phyloP scores from a whole-genome alignment of 2,113 vertebrate species.

The Atlantisia rogersi region DNA sequence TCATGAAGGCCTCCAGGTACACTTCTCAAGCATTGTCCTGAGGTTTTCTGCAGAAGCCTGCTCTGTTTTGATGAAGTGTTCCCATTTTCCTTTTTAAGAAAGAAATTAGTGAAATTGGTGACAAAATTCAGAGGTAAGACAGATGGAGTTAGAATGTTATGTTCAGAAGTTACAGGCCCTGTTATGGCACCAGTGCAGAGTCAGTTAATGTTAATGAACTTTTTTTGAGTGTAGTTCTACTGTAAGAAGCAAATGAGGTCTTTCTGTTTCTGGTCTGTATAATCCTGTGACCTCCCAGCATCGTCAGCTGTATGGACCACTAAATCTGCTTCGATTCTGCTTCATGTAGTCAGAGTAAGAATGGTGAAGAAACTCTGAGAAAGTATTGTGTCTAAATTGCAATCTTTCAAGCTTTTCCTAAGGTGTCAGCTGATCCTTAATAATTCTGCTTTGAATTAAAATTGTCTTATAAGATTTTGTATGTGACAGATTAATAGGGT shows the following conservation, averaged over 20 bases:
- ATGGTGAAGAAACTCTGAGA: not conserved
- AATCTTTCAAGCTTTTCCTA: not conserved
- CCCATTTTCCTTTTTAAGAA: not conserved
- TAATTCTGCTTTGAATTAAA: not conserved
- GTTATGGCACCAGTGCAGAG: fast-evolving
- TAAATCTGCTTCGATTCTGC: not conserved
- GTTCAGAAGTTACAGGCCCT: not conserved
- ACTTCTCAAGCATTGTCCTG: not conserved
- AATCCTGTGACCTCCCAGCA: not conserved
- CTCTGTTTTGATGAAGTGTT: not conserved
- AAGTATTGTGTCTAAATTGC: not conserved
- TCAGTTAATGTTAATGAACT: not conserved
- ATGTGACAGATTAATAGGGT: not conserved
- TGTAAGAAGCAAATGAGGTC: not conserved
- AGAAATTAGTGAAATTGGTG: not conserved
- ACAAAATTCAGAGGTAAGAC: not conserved
- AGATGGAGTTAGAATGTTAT: not conserved
- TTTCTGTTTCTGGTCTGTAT: not conserved
- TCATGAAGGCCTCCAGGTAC: not conserved
- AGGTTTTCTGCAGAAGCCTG: not conserved
- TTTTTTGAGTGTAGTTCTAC: not conserved
- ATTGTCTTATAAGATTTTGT: not conserved
- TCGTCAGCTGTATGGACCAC: fast-evolving
- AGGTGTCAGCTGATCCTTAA: not conserved
- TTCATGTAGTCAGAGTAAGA: not conserved